Evolutionary conservation across 2,797 vertebrate genomes (phyloP), one percentile per base, ranked within the genome.

Genomic region (Phrynocephalus forsythii): DNA sequence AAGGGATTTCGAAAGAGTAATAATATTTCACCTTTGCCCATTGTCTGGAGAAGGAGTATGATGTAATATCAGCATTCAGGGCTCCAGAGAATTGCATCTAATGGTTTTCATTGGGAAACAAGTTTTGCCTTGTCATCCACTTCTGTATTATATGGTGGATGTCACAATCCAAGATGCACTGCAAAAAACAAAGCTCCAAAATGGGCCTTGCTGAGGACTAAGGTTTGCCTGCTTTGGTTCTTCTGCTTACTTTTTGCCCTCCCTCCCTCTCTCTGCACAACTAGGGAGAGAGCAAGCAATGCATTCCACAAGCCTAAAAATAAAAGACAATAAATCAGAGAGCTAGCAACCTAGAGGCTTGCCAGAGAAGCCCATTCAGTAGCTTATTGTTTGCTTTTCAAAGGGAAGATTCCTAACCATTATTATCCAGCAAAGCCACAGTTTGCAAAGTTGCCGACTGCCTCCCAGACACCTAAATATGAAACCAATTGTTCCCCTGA

Each of bases 241-340:
- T 84, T 26, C 60, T 28, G n/a, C 2, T 52, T 33, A 48, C 33
- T 33, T 33, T 33, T 26, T 22, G 44, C 26, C 20, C 38, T 69
- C 18, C 52, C 18, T 26, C 13, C 28, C 22, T 24, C 9, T 44
- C 38, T 44, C 22, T 20, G 18, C 20, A 24, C 44, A 80, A 79
- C 60, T 52, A 82, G 71, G n/a, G 71, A 87, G 71, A 68, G 38
- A 76, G 8, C 3, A 38, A 71, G 20, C n/a, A 30, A 50, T 30
- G 44, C 82, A 88, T 84, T 84, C 82, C 68, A 88, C 78, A 50
- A 38, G 52, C 66, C 82, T 73, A 84, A 84, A 88, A 88, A 88
- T 79, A 84, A 83, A 69, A 79, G 38, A 63, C 52, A 86, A 48
- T 80, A 72, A 86, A 86, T 86, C 85, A 86, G 85, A 80, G 52